phyloP scores from a whole-genome alignment of 2,797 vertebrate species.

The Micromesistius poutassou region DNA sequence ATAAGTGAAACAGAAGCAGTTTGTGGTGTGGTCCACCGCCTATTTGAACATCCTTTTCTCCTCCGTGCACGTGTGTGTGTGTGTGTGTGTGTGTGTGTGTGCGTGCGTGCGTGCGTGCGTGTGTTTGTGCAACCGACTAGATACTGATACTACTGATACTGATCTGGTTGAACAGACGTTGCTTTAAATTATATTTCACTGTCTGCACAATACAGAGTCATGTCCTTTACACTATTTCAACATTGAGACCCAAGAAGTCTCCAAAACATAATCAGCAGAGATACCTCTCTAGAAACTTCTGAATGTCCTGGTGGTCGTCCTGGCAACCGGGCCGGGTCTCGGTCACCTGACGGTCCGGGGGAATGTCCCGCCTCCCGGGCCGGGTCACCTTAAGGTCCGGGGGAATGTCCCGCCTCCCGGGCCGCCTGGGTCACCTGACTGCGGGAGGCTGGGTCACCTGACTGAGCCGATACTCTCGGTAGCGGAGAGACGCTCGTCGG shows the following conservation, averaged over 20 bases:
- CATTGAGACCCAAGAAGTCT: conserved; percentile 29
- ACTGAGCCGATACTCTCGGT: conserved; percentile 48
- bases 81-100: too few species aligned
- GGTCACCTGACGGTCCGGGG: conserved; percentile 19
- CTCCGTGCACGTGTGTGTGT: too few species aligned
- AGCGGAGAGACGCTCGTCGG: conserved; percentile 41
- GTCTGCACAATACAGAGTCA: not conserved
- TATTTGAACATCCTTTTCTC: too few species aligned
- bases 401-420: too few species aligned
- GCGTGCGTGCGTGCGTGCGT: too few species aligned
- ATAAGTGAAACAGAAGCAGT: too few species aligned
- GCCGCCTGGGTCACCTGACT: conserved; percentile 69
- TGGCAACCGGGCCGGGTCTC: too few species aligned
- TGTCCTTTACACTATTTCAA: conserved; percentile 16
- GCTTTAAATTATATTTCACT: not conserved
- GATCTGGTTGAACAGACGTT: not conserved
- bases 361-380: conserved; percentile 40
- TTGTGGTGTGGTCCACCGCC: too few species aligned
- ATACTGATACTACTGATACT: too few species aligned
- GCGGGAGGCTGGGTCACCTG: conserved; percentile 1
- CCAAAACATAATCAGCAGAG: conserved; percentile 22
- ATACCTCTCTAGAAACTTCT: conserved; percentile 69
- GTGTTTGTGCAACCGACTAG: too few species aligned
- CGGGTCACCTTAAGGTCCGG: conserved; percentile 10
- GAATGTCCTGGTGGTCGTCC: conserved; percentile 41